phyloP scores from a whole-genome alignment of 1,140 invertebrate genomes.

The Panagrolaimus sp. region DNA sequence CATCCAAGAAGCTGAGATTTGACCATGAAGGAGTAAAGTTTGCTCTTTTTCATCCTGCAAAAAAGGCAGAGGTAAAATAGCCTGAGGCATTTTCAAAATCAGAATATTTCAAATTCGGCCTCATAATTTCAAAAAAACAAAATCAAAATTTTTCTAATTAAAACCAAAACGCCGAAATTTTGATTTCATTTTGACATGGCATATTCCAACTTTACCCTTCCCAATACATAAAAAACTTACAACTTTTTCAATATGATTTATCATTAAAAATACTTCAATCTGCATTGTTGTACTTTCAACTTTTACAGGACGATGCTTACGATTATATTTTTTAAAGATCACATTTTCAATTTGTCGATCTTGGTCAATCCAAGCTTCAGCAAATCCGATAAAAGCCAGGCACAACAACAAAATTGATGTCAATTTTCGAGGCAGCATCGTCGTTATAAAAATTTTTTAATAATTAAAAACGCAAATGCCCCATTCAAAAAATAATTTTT shows the following conservation, averaged over 20 bases:
- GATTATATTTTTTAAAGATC: slow-evolving; percentile 43
- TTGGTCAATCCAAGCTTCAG: background rate
- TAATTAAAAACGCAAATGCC: too few species aligned
- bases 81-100: too few species aligned
- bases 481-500: too few species aligned
- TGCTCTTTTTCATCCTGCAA: slow-evolving; percentile 56
- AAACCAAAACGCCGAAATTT: too few species aligned
- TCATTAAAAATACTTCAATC: slow-evolving; percentile 39
- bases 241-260: slow-evolving; percentile 49
- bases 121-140: too few species aligned
- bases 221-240: too few species aligned
- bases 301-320: slow-evolving; percentile 44
- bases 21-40: slow-evolving; percentile 54
- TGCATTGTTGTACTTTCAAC: slow-evolving; percentile 37
- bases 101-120: too few species aligned
- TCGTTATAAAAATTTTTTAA: too few species aligned
- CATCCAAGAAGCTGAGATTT: slow-evolving; percentile 49
- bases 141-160: too few species aligned
- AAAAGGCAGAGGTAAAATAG: too few species aligned
- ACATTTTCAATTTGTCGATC: slow-evolving; percentile 26
- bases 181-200: background rate
- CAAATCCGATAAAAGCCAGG: background rate
- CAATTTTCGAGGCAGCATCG: background rate
- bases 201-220: too few species aligned
- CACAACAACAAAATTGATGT: background rate